Evolutionary conservation across 92 coral and sea anemone genomes (phyloP), one percentile per base, ranked within the genome.

Genomic region (Parazoanthus swiftii): DNA sequence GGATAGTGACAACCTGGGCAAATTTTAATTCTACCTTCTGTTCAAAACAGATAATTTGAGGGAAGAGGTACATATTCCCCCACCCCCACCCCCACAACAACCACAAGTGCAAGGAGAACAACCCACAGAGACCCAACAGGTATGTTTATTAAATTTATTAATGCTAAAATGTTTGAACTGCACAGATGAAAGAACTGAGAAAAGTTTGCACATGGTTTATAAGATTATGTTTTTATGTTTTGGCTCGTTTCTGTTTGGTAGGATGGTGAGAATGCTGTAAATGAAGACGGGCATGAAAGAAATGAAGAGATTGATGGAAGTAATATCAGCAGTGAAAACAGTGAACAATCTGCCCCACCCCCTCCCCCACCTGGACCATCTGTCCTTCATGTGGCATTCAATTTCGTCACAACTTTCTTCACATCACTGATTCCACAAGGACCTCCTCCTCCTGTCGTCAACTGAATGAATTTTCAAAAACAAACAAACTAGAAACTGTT

Each of bases 331-430:
- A 89, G 74, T 33, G 92, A 92, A 9, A 68, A 82, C 37, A 82
- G 71, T 58, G 91, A 74, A 48, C 88, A 78, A 78, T 89, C 90
- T 81, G 81, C 90, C 72, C 94, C 85, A 77, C 93, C 95, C 44
- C 80, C 91, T 33, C 95, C 92, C 83, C 95, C 96, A 63, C 91
- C 91, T 54, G 94, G 94, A 82, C 95, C 97, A 75, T 93, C 99
- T 39, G 90, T 92, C 35, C 86, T 92, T 25, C 92, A 91, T 25
- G 94, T 97, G 46, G 94, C 93, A 48, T 87, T 88, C 79, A 97
- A 92, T 91, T 97, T 97, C 81, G 87, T 97, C 70, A 93, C 95
- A 33, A 92, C 99, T 6, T 97, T 97, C 85, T 97, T 97, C 85
- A 95, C 99, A 3, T 97, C 99, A 29, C 82, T 97, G 70, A 84